phyloP scores from a whole-genome alignment of 2,113 vertebrate genomes.

The Rhipidura dahli region DNA sequence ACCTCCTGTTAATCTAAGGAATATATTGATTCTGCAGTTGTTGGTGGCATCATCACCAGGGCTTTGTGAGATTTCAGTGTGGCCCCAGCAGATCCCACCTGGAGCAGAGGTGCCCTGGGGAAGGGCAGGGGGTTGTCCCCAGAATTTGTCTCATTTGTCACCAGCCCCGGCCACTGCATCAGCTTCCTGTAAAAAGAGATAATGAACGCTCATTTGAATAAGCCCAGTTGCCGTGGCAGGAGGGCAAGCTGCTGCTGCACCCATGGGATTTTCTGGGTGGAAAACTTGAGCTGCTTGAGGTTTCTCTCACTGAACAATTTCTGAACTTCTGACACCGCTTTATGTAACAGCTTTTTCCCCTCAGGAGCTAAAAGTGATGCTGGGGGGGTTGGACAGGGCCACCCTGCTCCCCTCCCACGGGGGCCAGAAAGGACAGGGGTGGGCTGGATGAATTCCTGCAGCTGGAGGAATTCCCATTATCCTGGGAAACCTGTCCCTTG shows the following conservation, averaged over 20 bases:
- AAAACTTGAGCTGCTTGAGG: neutral
- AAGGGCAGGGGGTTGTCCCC: neutral
- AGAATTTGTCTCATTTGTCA: fast-evolving
- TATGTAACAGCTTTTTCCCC: neutral
- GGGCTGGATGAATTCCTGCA: neutral
- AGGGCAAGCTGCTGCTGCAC: neutral
- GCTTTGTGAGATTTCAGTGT: neutral
- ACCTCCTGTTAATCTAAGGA: neutral
- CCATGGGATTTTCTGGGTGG: neutral
- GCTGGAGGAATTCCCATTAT: fast-evolving
- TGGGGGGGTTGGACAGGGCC: too few species aligned
- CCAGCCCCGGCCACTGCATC: fast-evolving
- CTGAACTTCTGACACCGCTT: neutral
- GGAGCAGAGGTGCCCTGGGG: neutral
- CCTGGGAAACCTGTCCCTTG: neutral
- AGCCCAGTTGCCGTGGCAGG: neutral
- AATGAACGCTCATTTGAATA: neutral
- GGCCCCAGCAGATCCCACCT: neutral
- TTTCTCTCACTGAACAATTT: neutral
- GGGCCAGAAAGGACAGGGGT: neutral
- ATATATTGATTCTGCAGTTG: neutral
- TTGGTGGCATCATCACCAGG: neutral
- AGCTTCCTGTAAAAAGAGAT: neutral
- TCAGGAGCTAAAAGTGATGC: neutral
- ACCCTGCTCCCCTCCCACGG: neutral